A percentile compares a stretch with the other conserved stretches of the same genome.
Evolutionary conservation across 2,797 vertebrate species (phyloP).

Genomic region (Eptatretus atami): DNA sequence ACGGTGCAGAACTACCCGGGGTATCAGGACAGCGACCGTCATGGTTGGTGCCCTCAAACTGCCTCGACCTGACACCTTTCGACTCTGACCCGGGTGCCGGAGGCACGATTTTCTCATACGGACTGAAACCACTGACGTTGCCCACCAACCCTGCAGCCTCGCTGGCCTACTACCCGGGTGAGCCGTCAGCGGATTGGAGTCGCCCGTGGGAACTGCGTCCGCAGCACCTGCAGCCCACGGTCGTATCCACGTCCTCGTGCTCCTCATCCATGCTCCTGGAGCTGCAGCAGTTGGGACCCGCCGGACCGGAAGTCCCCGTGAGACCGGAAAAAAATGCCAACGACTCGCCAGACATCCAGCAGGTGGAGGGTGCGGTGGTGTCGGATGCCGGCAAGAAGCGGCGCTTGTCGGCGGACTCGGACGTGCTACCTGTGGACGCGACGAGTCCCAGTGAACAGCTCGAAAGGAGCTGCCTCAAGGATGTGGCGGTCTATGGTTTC

Average conservation of each 20-base stretch:
- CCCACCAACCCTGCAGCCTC: neutral
- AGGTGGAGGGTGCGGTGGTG: neutral
- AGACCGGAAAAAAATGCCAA: neutral
- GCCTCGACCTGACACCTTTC: no score
- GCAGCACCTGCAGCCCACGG: conserved; percentile 1
- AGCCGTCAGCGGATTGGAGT: neutral
- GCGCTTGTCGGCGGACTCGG: neutral
- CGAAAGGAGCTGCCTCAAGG: neutral
- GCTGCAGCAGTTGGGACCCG: conserved; percentile 4
- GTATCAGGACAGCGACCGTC: neutral
- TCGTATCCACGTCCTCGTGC: neutral
- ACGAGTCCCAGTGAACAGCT: neutral
- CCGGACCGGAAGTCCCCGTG: neutral
- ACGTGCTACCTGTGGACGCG: neutral
- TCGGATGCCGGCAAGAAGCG: conserved; percentile 4
- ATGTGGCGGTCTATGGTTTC: conserved; percentile 2
- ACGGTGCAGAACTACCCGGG: neutral
- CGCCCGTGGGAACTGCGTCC: conserved; percentile 1
- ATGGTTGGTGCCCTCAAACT: neutral
- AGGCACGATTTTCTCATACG: neutral
- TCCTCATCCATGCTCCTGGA: conserved; percentile 1
- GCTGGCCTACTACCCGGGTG: conserved; percentile 3
- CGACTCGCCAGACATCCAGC: neutral
- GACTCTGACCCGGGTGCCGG: neutral
- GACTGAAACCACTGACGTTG: neutral